A percentile compares a stretch with the other conserved stretches of the same genome.
phyloP scores from a whole-genome alignment of 2,888 invertebrate species.

The Nycteola revayana region DNA sequence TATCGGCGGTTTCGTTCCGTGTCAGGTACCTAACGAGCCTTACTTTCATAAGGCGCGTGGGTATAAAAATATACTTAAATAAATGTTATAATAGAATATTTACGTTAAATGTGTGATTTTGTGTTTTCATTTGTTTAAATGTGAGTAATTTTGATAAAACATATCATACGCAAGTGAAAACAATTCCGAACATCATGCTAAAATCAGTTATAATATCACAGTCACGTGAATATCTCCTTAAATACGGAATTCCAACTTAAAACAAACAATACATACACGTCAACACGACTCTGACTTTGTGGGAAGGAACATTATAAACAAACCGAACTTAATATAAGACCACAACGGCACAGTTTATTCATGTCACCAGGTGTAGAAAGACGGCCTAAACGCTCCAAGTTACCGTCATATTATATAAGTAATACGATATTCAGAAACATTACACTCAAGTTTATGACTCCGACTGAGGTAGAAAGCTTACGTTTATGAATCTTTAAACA shows the following conservation, averaged over 20 bases:
- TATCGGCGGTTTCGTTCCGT: too few species aligned
- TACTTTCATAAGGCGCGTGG: too few species aligned
- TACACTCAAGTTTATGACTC: constrained; percentile 73
- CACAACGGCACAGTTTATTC: constrained; percentile 63
- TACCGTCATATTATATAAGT: constrained; percentile 57
- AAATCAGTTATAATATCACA: constrained; percentile 29
- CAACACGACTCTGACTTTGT: constrained; percentile 25
- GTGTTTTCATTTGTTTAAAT: too few species aligned
- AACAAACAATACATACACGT: constrained; percentile 39
- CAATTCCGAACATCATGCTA: constrained; percentile 26
- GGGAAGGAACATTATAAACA: constrained; percentile 51
- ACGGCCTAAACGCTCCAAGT: constrained; percentile 63
- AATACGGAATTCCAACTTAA: constrained; percentile 40
- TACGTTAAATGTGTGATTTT: too few species aligned
- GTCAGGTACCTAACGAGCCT: too few species aligned
- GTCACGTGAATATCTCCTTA: constrained; percentile 23
- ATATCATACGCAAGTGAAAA: constrained; percentile 14
- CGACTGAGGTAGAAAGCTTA: constrained; percentile 65
- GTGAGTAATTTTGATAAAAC: constrained; percentile 15
- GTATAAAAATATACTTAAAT: too few species aligned
- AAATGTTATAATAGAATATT: too few species aligned
- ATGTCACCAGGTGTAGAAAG: constrained; percentile 72
- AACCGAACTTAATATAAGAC: constrained; percentile 66
- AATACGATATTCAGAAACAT: constrained; percentile 68
- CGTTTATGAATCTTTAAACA: constrained; percentile 75